Base-by-base conservation (phyloP, 2,888 invertebrate genomes). In the Phaonia tiefii region DNA sequence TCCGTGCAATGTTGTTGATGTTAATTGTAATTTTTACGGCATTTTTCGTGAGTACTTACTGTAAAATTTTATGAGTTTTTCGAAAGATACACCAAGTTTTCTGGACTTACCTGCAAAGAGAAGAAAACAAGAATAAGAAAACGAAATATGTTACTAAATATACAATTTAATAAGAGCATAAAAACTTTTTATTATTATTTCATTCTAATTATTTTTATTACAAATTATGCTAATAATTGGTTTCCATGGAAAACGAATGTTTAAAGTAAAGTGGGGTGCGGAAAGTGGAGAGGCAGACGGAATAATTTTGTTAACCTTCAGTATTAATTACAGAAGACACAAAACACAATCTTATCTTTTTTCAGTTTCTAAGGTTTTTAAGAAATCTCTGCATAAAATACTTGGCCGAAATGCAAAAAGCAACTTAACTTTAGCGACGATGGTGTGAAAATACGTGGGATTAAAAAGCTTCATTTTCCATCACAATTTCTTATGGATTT, bases 101-200 rank as follows among this genome's bases (percentile, higher is more conserved):
- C 11, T 13, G 11, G n/a, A 80, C 79, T 80, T 75, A 80, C 79
- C 79, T 80, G 69, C 39, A 80, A 80, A 44, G 26, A 80, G 17
- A 75, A 39, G 37, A 0, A 65, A 54, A 31, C 8, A n/a, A 42
- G 17, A 39, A 37, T 8, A 58, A n/a, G 46, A 26, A 26, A 60
- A 60, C 8, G 31, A 8, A 31, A 31, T 5, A 31, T n/a, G 8
- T 31, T 31, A 31, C 31, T 5, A 31, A 31, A 31, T 31, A 39
- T 39, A n/a, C n/a, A n/a, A 60, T 60, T 51, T 51, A 51, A 15
- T 51, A 67, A 67, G 3, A 51, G 17, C 44, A 49, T 67, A 49
- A 67, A 49, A 20, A 51, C 51, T 51, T 67, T 46, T 51, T 67
- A 51, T 67, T 51, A 49, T 67, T 31, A 67, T 67, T 51, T 49